A percentile compares a stretch with the other conserved stretches of the same genome.
Conservation (phyloP, 2,888 invertebrate species). For the Drosophila incognita region DNA sequence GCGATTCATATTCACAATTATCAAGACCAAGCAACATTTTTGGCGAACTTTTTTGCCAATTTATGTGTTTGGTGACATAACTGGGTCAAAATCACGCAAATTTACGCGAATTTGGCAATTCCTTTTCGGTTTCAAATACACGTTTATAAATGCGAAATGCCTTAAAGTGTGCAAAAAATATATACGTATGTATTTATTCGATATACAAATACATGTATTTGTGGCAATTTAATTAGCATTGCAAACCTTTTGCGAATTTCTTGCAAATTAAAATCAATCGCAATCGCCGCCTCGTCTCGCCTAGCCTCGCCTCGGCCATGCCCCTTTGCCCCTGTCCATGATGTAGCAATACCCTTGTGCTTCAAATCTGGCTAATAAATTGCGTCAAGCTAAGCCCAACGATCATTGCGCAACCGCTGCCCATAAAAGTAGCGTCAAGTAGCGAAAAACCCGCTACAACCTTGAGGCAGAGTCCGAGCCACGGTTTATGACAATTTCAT, state of each 20-base stretch:
- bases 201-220: conserved; percentile 22
- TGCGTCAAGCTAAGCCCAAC: conserved; percentile 57
- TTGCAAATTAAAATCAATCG: conserved; percentile 58
- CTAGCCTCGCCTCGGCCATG: background rate
- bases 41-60: conserved; percentile 31
- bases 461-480: conserved; percentile 55
- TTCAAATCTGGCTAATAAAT: conserved; percentile 66
- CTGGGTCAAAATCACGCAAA: conserved; percentile 64
- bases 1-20: conserved; percentile 22
- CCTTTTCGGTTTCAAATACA: conserved; percentile 42
- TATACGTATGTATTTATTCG: conserved; percentile 11
- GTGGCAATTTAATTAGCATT: conserved; percentile 63
- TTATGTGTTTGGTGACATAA: conserved; percentile 42
- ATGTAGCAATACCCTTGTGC: conserved; percentile 66
- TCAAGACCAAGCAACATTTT: conserved; percentile 28
- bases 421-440: conserved; percentile 46
- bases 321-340: background rate
- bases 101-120: conserved; percentile 54
- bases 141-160: conserved; percentile 32
- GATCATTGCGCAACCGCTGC: conserved; percentile 52
- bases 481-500: conserved; percentile 58
- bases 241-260: conserved; percentile 55
- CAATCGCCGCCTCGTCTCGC: conserved; percentile 8
- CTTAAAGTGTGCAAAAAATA: conserved; percentile 7
- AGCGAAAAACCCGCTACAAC: conserved; percentile 45